Evolutionary conservation across 2,113 vertebrate genomes (phyloP).

Genomic region (Verasper variegatus): DNA sequence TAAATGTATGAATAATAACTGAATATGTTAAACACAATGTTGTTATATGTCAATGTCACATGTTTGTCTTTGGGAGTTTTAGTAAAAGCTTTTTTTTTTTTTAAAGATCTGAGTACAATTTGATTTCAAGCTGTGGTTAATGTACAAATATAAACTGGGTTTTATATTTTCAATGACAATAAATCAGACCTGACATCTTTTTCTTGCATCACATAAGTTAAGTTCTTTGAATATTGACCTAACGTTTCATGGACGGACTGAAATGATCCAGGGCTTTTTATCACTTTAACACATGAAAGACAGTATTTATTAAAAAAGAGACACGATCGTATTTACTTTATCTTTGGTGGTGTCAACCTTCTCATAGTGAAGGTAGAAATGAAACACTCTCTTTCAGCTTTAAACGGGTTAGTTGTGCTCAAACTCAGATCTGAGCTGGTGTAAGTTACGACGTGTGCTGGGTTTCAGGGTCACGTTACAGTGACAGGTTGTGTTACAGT

Average conservation of each 20-base stretch:
- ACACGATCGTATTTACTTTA: not conserved
- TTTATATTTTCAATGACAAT: no score
- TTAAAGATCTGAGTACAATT: not conserved
- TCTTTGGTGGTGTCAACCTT: not conserved
- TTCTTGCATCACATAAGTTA: no score
- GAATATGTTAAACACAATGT: conserved; percentile 1
- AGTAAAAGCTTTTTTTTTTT: not conserved
- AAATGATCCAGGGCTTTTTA: no score
- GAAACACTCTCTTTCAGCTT: not conserved
- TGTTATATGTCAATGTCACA: not conserved
- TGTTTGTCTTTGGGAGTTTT: conserved; percentile 7
- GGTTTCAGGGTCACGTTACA: conserved; percentile 12
- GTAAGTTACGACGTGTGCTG: not conserved
- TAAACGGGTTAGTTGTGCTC: not conserved
- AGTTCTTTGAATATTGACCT: no score
- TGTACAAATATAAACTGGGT: not conserved
- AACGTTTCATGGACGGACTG: no score
- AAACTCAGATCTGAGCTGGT: not conserved
- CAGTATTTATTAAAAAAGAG: not conserved
- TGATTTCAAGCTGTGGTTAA: conserved; percentile 4
- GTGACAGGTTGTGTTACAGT: conserved; percentile 1
- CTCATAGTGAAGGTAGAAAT: not conserved
- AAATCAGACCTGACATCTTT: no score
- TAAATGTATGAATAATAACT: conserved; percentile 9
- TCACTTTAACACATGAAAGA: not conserved